Evolutionary conservation across 2,797 vertebrate species (phyloP).

Genomic region (Acridotheres tristis): DNA sequence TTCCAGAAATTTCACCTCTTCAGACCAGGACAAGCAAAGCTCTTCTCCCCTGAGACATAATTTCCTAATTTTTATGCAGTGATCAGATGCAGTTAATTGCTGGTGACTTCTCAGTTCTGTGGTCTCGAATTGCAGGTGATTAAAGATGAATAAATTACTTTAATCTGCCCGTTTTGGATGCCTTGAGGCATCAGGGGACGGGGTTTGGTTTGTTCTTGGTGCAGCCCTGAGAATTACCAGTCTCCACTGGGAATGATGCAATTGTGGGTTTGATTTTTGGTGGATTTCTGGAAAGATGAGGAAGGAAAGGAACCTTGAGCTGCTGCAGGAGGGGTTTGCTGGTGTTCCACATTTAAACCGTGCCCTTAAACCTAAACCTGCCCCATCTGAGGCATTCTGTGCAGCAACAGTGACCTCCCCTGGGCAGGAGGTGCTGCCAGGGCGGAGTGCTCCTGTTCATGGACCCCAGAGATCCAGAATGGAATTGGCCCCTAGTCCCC

Average conservation of each 20-base stretch:
- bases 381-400: rapidly evolving
- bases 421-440: neutral
- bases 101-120: neutral
- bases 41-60: neutral
- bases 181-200: neutral
- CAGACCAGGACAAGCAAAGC: neutral
- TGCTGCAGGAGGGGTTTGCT: neutral
- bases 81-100: neutral
- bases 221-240: neutral
- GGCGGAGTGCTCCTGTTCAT: rapidly evolving
- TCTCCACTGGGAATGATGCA: neutral
- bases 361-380: neutral
- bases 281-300: neutral
- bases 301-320: neutral
- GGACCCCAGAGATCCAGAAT: neutral
- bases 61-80: rapidly evolving
- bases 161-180: neutral
- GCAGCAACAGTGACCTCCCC: constrained; percentile 57
- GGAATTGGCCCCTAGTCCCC: neutral
- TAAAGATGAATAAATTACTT: neutral
- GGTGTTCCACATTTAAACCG: neutral
- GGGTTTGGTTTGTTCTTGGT: neutral
- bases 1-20: neutral
- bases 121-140: neutral
- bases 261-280: neutral